Conservation (phyloP, 2,113 vertebrate species). For the Crotalus helleri region DNA sequence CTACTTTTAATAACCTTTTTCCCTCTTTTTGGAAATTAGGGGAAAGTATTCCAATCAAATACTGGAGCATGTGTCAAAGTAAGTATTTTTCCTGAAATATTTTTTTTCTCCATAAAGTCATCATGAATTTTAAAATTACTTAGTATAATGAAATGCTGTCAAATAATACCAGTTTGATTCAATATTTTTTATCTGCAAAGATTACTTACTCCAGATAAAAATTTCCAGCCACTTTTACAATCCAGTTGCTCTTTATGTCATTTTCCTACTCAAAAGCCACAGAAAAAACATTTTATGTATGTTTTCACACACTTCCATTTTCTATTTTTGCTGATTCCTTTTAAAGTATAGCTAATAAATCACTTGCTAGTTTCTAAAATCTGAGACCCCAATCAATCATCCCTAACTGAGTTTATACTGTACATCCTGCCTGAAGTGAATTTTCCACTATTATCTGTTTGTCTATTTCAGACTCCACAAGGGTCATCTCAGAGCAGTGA, state of each 20-base stretch:
- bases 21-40: conserved; percentile 50
- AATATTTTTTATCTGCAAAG: not conserved
- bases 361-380: not conserved
- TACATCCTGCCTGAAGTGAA: not conserved
- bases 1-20: conserved; percentile 24
- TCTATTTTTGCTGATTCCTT: not conserved
- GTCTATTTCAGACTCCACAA: not conserved
- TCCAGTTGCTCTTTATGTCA: not conserved
- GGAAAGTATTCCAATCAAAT: conserved; percentile 53
- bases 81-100: conserved; percentile 17
- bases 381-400: not conserved
- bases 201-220: not conserved
- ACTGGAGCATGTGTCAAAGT: conserved; percentile 56
- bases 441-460: not conserved
- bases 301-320: not conserved
- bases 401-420: not conserved
- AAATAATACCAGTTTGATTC: not conserved
- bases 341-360: not conserved
- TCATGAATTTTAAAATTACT: not conserved
- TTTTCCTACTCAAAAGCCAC: not conserved
- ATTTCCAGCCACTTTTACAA: not conserved
- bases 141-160: not conserved
- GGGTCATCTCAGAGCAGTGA: not conserved
- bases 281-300: not conserved
- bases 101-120: not conserved